Evolutionary conservation across 2,888 invertebrate species (phyloP).

Genomic region (Brachylomia viminalis): DNA sequence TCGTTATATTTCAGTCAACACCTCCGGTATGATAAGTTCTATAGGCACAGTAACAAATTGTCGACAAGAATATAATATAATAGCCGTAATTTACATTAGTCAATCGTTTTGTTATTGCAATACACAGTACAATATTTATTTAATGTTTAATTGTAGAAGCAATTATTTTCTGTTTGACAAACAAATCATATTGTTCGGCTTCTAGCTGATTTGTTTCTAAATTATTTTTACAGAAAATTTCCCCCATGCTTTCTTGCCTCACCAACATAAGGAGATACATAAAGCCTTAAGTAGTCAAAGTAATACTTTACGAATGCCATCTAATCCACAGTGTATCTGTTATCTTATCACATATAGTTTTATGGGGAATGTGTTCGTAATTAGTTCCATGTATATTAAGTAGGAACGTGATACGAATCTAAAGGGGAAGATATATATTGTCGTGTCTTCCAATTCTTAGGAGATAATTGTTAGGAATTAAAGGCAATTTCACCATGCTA

Average conservation of each 20-base stretch:
- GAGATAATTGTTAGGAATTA: constrained; percentile 27
- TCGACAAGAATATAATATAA: background rate
- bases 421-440: constrained; percentile 52
- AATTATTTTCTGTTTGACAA: background rate
- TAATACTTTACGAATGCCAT: constrained; percentile 32
- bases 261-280: background rate
- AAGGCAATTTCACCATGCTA: background rate
- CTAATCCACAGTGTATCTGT: constrained; percentile 52
- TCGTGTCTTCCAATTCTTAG: constrained; percentile 33
- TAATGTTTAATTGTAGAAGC: background rate
- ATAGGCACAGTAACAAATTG: background rate
- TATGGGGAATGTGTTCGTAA: constrained; percentile 66
- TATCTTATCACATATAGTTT: constrained; percentile 62
- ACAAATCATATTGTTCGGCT: background rate
- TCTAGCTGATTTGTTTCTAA: no score
- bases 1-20: background rate
- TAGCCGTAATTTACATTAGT: background rate
- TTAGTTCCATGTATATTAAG: constrained; percentile 68
- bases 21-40: background rate
- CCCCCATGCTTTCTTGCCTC: background rate
- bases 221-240: background rate
- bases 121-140: background rate
- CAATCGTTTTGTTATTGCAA: background rate
- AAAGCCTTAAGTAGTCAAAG: constrained; percentile 4
- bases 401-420: constrained; percentile 64